Percentiles rank a stretch among this genome's conserved stretches.
These are phyloP conservation scores for Harpagifer antarcticus DNA, from an alignment of 2,797 vertebrate genomes.

Conservation along the genomic window DNA sequence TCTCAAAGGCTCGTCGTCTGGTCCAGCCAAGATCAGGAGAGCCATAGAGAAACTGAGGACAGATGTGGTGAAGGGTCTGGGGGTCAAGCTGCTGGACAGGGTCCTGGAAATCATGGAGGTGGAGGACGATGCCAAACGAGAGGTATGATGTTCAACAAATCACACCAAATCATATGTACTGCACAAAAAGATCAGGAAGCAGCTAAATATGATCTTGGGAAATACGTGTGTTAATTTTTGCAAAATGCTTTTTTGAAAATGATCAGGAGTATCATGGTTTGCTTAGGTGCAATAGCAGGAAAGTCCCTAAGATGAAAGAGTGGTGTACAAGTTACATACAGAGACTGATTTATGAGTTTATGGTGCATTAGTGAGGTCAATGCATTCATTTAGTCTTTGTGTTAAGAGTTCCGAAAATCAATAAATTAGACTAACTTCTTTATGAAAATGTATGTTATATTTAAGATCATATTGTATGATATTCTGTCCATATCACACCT, in stretches of 20 bases:
- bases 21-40: conserved; percentile 91
- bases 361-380: background rate
- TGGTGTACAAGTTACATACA: background rate
- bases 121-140: conserved; percentile 90
- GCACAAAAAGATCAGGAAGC: background rate
- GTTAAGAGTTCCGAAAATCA: background rate
- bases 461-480: background rate
- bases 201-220: background rate
- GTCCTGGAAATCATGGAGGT: conserved; percentile 93
- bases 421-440: background rate
- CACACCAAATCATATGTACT: background rate
- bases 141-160: conserved; percentile 81
- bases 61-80: conserved; percentile 92
- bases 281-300: background rate
- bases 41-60: conserved; percentile 92
- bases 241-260: background rate
- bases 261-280: background rate
- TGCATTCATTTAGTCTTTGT: background rate
- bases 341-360: no score
- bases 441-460: background rate
- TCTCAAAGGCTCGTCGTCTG: conserved; percentile 82
- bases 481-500: background rate
- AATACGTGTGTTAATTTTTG: background rate
- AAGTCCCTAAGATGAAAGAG: background rate
- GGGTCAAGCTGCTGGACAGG: conserved; percentile 92